Base-by-base conservation (phyloP, 1,140 invertebrate species). In the Phymorhynchus buccinoides region DNA sequence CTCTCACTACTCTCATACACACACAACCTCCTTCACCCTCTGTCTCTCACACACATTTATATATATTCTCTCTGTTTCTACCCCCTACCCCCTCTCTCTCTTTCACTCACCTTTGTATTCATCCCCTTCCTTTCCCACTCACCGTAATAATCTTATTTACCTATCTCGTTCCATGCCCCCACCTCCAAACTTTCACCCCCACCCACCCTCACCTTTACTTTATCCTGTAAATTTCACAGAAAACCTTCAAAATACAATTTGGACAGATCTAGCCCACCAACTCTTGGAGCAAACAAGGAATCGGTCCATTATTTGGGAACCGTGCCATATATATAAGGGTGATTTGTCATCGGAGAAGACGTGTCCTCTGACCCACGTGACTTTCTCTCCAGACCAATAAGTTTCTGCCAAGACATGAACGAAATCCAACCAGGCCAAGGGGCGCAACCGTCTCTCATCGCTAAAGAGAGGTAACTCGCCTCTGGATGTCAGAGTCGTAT, bases 361-460 rank as follows among this genome's bases (percentile, higher is more conserved):
- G n/a, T 27, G 22, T 62, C 56, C n/a, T 4, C 18, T 62, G 56
- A 52, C 48, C 56, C 56, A 16, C n/a, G 56, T 62, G 12, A 62
- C 12, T 4, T n/a, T 27, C 56, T 22, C 22, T 9, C 56, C 12
- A 62, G 14, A 62, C 56, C 56, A 62, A 62, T 27, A 62, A 14
- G 56, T 62, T 62, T 62, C 56, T 14, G 12, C 56, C 12, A 27
- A 6, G 56, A 62, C 56, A 62, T 62, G 56, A 62, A 62, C 56
- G 12, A 62, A 62, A 27, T 62, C 56, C n/a, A 27, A 27, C 12
- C 56, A 27, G 56, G 56, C 12, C 56, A 62, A 62, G 56, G 56
- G 56, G 56, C 56, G 56, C 56, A 62, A 62, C 56, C 56, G 56
- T 62, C 18, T 62, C 56, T 62, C 56, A 62, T 62, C 22, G n/a